Base-by-base conservation (phyloP, 2,888 invertebrate species). In the Trichacis sp. region DNA sequence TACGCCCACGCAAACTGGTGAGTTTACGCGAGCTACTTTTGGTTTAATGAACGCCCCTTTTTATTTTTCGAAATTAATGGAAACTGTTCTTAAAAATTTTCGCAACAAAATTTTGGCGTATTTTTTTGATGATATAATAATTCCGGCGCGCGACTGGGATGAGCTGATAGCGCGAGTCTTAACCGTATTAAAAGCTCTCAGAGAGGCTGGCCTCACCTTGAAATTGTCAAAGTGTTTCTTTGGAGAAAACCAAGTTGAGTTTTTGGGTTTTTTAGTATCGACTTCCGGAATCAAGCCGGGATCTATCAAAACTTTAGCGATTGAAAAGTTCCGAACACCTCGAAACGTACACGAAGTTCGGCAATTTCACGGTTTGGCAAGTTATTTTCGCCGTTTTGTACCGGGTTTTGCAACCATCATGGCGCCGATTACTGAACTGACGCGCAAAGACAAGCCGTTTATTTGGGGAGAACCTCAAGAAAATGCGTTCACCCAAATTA, bases 1-100 rank as follows among this genome's bases (percentile, higher is more conserved):
- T 2, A 74, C 73, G 3, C 72, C 72, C 0, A 63, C 69, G 2
- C 57, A 56, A 2, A 65, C 73, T 0, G 78, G 69, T 6, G 74
- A 78, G 61, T 78, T 73, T 42, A 60, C 67, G 0, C 19, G 68
- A 0, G 70, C 72, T 61, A 71, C 73, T 4, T 80, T 77, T 40
- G 77, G 76, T 0, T 57, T 77, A 1, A 60, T 69, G 18, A 78
- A 79, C 49, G 75, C 75, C 0, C 73, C 74, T 1, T 66, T 68
- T 12, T 75, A 73, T 19, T 80, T 76, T 54, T 56, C 62, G 1
- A 66, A 70, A 30, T 19, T 60, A 1, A 67, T 71, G 67, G 45
- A 71, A 12, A 6, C 36, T 2, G 62, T 60, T 0, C 38, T 69
- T 6, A 54, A 48, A 9, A 42, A 52, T 2, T 15, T 64, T n/a